These are phyloP conservation scores for Pontoporia blainvillei DNA, from an alignment of 2,113 vertebrate species.

Conservation along the genomic window DNA sequence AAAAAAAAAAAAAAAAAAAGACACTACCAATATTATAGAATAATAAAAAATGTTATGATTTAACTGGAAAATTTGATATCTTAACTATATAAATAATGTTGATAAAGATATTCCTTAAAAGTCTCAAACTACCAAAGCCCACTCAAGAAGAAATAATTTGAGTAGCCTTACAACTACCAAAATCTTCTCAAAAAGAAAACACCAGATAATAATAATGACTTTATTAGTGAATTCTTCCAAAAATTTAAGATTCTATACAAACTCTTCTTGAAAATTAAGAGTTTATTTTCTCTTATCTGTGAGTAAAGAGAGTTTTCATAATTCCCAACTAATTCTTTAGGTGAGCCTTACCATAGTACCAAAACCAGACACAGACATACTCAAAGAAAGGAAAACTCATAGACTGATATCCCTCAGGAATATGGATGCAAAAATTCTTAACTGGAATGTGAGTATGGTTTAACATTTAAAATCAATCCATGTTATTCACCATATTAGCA, in stretches of 20 bases:
- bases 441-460: not conserved
- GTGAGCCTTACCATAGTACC: not conserved
- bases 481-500: not conserved
- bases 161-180: not conserved
- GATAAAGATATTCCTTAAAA: not conserved
- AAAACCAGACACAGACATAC: not conserved
- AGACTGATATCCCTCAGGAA: not conserved
- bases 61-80: not conserved
- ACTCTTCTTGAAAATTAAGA: not conserved
- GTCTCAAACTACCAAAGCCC: not conserved
- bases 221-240: not conserved
- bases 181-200: not conserved
- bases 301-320: not conserved
- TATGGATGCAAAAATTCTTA: not conserved
- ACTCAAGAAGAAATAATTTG: not conserved
- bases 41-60: not conserved
- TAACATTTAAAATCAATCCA: not conserved
- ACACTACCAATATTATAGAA: not conserved
- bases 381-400: not conserved
- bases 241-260: not conserved
- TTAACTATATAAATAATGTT: not conserved
- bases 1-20: too few species aligned
- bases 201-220: not conserved
- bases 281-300: not conserved
- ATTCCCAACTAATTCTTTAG: not conserved